Conservation (phyloP, 1,140 invertebrate species). For the Trichonephila clavata region DNA sequence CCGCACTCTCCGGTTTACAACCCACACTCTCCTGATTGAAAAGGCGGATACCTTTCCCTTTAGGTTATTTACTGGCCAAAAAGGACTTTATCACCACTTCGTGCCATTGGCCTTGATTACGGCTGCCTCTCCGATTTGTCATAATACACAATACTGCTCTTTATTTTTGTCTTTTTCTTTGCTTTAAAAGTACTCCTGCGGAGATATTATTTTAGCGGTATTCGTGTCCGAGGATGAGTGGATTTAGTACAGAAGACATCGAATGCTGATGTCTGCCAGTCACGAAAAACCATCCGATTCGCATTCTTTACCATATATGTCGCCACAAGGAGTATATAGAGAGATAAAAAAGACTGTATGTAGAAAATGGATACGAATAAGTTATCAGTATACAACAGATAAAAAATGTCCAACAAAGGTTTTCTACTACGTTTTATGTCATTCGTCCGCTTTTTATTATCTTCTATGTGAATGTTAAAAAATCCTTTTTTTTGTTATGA, state of each 20-base stretch:
- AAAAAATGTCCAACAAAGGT: too few relatives aligned
- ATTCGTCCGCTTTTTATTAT: too few relatives aligned
- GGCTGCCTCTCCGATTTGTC: constrained; percentile 55
- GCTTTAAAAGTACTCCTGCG: constrained; percentile 15
- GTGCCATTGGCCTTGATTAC: constrained; percentile 68
- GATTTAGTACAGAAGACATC: neutral
- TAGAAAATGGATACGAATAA: too few relatives aligned
- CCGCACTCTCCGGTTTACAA: constrained; percentile 58
- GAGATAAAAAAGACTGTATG: neutral
- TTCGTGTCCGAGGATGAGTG: neutral
- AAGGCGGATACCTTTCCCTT: constrained; percentile 60
- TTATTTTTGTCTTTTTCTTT: constrained; percentile 20
- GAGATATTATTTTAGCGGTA: constrained; percentile 20
- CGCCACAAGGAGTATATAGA: neutral
- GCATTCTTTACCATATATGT: neutral
- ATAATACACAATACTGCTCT: constrained; percentile 54
- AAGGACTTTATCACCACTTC: constrained; percentile 70
- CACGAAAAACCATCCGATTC: constrained; percentile 10
- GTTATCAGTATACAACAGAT: too few relatives aligned
- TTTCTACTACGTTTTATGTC: too few relatives aligned
- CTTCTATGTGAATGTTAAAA: too few relatives aligned
- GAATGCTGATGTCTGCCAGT: neutral
- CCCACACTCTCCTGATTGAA: constrained; percentile 70
- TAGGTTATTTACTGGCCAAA: constrained; percentile 64
- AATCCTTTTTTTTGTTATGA: too few relatives aligned